Evolutionary conservation across 2,113 vertebrate species (phyloP), one percentile per base, ranked within the genome.

Genomic region (Asarcornis scutulata): DNA sequence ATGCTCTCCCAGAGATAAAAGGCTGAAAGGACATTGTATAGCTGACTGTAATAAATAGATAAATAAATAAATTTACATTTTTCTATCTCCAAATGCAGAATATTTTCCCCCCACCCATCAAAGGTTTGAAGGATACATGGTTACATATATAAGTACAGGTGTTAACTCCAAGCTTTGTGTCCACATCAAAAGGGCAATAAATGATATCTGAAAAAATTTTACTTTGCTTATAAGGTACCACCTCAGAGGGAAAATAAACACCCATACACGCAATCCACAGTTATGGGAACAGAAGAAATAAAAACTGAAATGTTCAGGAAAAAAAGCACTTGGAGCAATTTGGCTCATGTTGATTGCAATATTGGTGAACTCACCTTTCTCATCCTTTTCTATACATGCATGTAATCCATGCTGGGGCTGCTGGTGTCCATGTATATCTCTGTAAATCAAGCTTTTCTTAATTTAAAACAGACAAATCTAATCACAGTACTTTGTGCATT

Each of bases 341-440:
- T 68, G 26, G 20, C 17, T 73, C 8, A 3, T 4, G 1, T 26
- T 40, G 48, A 46, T 55, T 31, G 62, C 9, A 34, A 9, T 17
- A 3, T 23, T n/a, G 14, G 4, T 40, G 50, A 84, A n/a, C 8
- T n/a, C 42, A 40, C 20, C 55, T 69, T 56, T 78, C 40, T 4
- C 16, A 6, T 46, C 27, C 27, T 64, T 80, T 31, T 10, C 25
- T 56, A 3, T 66, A 23, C 4, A 18, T 38, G 34, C 11, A 11
- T 1, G 0, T 6, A 40, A 0, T 0, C 36, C 34, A 17, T 17
- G 25, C 5, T 48, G 18, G 68, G 72, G n/a, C 53, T 68, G 36
- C 42, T 72, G 63, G 6, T 44, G 9, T 40, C 31, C 21, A 13
- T 1, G 0, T 13, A 8, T 1, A 6, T 23, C 38, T 74, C 44